Conservation (phyloP, 2,797 vertebrate genomes). For the Diplodus puntazzo region DNA sequence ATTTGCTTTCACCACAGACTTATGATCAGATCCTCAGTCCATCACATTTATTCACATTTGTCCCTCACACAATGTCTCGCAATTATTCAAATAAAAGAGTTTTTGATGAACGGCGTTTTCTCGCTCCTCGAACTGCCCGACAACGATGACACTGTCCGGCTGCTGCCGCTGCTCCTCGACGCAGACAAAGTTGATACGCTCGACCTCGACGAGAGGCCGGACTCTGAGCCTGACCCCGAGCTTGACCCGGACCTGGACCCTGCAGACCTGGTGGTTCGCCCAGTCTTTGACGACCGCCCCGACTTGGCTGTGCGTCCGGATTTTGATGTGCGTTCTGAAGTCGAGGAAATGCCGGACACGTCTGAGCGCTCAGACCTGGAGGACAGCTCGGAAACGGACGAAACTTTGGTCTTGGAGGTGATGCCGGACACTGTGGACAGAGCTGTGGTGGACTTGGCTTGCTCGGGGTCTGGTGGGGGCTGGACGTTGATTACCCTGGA, state of each 20-base stretch:
- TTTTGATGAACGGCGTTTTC: constrained; percentile 62
- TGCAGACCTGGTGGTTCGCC: constrained; percentile 15
- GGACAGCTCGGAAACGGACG: constrained; percentile 74
- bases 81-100: constrained; percentile 76
- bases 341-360: constrained; percentile 65
- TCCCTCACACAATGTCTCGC: background rate
- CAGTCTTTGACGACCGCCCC: constrained; percentile 10
- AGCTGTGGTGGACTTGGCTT: constrained; percentile 65
- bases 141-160: constrained; percentile 52
- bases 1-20: background rate
- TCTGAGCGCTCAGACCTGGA: constrained; percentile 65
- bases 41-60: background rate
- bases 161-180: constrained; percentile 48
- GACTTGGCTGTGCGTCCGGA: constrained; percentile 47
- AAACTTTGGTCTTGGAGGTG: constrained; percentile 72
- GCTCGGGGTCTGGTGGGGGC: constrained; percentile 45
- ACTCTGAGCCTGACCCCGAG: constrained; percentile 28
- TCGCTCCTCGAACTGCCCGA: constrained; percentile 43
- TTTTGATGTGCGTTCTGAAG: constrained; percentile 42
- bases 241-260: constrained; percentile 26
- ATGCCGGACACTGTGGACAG: constrained; percentile 65
- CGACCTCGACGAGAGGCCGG: constrained; percentile 49
- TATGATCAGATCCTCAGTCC: background rate
- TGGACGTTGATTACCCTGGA: constrained; percentile 47
- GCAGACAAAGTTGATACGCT: constrained; percentile 32